phyloP scores from a whole-genome alignment of 2,888 invertebrate genomes.

The Ectemnius continuus region DNA sequence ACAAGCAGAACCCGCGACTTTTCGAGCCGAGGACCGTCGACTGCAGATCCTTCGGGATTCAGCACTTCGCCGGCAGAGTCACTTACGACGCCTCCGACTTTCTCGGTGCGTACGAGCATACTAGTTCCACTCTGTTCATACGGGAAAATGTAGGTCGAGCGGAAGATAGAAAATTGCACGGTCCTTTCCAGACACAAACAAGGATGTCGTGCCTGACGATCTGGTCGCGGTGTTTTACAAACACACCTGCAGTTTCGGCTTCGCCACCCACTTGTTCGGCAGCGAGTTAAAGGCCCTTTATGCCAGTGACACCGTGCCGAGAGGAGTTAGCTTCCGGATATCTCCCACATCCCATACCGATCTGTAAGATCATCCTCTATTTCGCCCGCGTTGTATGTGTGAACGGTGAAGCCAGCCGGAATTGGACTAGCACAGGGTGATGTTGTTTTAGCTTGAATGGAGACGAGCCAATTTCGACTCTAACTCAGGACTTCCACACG shows the following conservation, averaged over 20 bases:
- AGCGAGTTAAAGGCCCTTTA: constrained; percentile 92
- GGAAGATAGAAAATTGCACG: background rate
- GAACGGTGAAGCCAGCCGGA: background rate
- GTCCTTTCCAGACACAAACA: constrained; percentile 86
- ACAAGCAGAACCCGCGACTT: constrained; percentile 89
- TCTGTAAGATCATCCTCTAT: constrained; percentile 75
- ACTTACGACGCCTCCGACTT: constrained; percentile 94
- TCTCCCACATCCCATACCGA: constrained; percentile 93
- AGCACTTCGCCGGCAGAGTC: constrained; percentile 93
- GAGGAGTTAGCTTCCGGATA: constrained; percentile 91
- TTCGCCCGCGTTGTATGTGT: background rate
- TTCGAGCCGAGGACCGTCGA: constrained; percentile 89
- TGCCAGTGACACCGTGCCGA: constrained; percentile 86
- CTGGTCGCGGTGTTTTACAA: constrained; percentile 95
- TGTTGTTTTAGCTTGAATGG: constrained; percentile 82
- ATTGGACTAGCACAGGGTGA: background rate
- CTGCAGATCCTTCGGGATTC: constrained; percentile 91
- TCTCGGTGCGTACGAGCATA: constrained; percentile 78
- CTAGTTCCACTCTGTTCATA: background rate
- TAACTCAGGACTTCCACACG: constrained; percentile 97
- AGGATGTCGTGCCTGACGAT: constrained; percentile 95
- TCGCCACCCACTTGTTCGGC: constrained; percentile 96
- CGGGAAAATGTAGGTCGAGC: constrained; percentile 1
- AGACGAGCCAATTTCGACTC: constrained; percentile 91
- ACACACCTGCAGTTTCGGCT: constrained; percentile 96